These are phyloP conservation scores for Rhinoptilus africanus DNA, from an alignment of 2,113 vertebrate genomes.

Conservation along the genomic window DNA sequence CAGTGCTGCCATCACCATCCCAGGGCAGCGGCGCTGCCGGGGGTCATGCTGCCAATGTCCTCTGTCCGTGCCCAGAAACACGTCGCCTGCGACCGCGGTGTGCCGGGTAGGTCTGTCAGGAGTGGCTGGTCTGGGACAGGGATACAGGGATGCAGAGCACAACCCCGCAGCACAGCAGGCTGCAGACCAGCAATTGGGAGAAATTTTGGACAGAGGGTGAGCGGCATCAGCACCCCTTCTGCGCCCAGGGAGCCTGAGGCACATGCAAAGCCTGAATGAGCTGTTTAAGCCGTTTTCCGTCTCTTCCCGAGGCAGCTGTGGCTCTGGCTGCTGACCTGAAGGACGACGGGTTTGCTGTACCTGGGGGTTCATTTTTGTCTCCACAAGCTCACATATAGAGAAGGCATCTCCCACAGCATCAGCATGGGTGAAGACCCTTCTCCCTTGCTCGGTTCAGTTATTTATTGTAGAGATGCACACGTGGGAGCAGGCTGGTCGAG, in stretches of 20 bases:
- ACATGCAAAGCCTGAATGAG: background rate
- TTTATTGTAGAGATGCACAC: background rate
- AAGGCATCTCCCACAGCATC: background rate
- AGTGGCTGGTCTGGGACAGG: background rate
- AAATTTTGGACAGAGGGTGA: background rate
- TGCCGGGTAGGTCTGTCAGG: background rate
- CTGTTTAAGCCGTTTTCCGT: background rate
- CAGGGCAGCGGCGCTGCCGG: no score
- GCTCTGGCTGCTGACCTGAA: background rate
- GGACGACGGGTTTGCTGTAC: rapidly evolving
- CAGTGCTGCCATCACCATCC: background rate
- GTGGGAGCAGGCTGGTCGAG: background rate
- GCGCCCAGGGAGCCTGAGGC: background rate
- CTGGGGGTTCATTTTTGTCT: no score
- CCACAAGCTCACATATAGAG: rapidly evolving
- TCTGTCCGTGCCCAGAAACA: rapidly evolving
- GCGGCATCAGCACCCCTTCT: background rate
- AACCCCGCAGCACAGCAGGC: background rate
- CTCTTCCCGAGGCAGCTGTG: background rate
- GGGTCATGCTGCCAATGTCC: no score
- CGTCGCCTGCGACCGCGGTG: rapidly evolving
- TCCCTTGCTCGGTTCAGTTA: rapidly evolving
- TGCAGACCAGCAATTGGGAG: background rate
- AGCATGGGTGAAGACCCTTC: background rate
- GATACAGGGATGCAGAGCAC: background rate